Conservation (phyloP, 1,140 invertebrate species). For the Araneus ventricosus region DNA sequence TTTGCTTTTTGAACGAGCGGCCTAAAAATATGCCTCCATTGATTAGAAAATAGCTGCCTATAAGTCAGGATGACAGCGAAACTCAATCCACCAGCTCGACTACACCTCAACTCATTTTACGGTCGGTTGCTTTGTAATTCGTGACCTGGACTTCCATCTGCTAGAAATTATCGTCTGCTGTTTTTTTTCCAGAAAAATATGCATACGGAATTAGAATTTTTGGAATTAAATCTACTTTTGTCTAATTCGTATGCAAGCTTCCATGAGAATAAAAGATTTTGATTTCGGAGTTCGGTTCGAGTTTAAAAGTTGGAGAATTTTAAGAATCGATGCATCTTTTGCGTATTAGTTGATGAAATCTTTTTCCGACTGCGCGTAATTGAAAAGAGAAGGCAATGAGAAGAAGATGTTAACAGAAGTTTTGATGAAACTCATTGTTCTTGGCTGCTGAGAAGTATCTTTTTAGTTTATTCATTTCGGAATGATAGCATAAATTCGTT, state of each 20-base stretch:
- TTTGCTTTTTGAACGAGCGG: constrained; percentile 15
- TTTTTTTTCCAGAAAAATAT: background rate
- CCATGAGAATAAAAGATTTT: background rate
- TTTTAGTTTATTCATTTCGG: no score
- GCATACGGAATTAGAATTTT: constrained; percentile 31
- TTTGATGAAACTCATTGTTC: no score
- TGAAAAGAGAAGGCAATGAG: no score
- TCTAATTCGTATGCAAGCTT: background rate
- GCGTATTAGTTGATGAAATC: background rate
- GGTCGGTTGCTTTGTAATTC: constrained; percentile 67
- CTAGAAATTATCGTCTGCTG: constrained; percentile 36
- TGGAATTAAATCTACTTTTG: constrained; percentile 34
- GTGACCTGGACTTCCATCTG: constrained; percentile 57
- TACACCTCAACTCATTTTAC: constrained; percentile 73
- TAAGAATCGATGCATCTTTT: background rate
- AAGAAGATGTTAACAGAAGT: no score
- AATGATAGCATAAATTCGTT: no score
- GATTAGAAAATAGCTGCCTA: constrained; percentile 73
- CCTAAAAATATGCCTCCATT: constrained; percentile 73
- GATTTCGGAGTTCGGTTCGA: background rate
- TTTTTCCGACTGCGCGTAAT: background rate
- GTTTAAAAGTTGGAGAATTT: background rate
- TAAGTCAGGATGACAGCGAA: constrained; percentile 71
- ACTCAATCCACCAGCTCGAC: constrained; percentile 55
- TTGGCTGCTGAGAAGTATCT: no score